Percentiles rank a stretch among this genome's conserved stretches.
These are phyloP conservation scores for Condylura cristata DNA, from an alignment of 2,113 vertebrate genomes.

Conservation along the genomic window DNA sequence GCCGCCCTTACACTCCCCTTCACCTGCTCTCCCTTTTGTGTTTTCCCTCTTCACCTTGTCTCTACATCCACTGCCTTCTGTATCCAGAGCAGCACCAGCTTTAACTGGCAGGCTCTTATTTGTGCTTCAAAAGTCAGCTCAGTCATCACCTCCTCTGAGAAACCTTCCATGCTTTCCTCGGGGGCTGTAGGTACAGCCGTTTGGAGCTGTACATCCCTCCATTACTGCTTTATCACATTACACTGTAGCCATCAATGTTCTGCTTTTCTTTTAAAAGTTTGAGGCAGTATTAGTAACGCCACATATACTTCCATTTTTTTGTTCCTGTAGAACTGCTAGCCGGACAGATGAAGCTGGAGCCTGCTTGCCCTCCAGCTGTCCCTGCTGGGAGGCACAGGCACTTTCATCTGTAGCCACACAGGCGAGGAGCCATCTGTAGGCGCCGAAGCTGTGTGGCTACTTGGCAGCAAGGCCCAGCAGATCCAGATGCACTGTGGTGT, in stretches of 20 bases:
- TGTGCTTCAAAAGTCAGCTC: background rate
- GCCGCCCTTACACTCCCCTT: background rate
- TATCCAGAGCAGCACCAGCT: background rate
- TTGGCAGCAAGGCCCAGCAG: background rate
- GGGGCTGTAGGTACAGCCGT: background rate
- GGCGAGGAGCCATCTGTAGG: background rate
- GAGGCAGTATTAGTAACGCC: background rate
- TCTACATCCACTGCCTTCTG: background rate
- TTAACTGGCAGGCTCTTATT: background rate
- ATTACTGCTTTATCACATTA: background rate
- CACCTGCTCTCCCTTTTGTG: background rate
- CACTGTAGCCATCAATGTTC: background rate
- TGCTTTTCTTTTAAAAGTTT: background rate
- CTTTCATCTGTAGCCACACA: background rate
- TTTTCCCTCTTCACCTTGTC: background rate
- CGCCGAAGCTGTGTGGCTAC: background rate
- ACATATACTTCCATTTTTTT: background rate
- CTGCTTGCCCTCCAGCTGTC: background rate
- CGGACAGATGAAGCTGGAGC: background rate
- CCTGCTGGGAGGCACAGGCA: background rate
- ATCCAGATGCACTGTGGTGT: fast-evolving
- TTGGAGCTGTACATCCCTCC: background rate
- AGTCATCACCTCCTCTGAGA: background rate
- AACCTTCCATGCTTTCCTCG: background rate
- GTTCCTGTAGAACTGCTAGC: background rate